phyloP scores from a whole-genome alignment of 2,797 vertebrate genomes.

The Chaetophractus vellerosus region DNA sequence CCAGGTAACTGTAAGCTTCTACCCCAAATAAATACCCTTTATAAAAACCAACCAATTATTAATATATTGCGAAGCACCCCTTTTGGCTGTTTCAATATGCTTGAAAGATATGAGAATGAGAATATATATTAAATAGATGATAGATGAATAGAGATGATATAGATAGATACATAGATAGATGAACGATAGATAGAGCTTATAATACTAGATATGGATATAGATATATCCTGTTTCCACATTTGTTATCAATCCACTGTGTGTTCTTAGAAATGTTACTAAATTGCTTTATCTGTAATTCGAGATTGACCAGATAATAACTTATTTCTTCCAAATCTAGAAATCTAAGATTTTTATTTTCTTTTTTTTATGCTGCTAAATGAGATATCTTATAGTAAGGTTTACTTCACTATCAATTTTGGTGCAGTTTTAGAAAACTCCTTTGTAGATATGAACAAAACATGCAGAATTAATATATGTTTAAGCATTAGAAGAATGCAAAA shows the following conservation, averaged over 20 bases:
- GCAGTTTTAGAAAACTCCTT: not conserved
- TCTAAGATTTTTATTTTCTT: not conserved
- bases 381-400: not conserved
- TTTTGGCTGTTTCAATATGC: no score
- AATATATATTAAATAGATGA: not conserved
- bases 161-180: not conserved
- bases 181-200: not conserved
- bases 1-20: no score
- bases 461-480: not conserved
- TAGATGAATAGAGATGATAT: not conserved
- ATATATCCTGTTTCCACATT: not conserved
- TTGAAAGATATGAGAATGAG: not conserved
- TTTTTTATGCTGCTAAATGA: not conserved
- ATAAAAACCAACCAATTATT: no score
- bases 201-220: not conserved
- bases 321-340: slow-evolving; percentile 6
- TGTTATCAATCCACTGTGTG: not conserved
- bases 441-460: not conserved
- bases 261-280: not conserved
- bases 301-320: not conserved
- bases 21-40: no score
- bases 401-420: not conserved
- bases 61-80: no score
- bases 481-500: not conserved
- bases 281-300: not conserved